phyloP scores from a whole-genome alignment of 2,113 vertebrate species.

The Halichoeres trimaculatus region DNA sequence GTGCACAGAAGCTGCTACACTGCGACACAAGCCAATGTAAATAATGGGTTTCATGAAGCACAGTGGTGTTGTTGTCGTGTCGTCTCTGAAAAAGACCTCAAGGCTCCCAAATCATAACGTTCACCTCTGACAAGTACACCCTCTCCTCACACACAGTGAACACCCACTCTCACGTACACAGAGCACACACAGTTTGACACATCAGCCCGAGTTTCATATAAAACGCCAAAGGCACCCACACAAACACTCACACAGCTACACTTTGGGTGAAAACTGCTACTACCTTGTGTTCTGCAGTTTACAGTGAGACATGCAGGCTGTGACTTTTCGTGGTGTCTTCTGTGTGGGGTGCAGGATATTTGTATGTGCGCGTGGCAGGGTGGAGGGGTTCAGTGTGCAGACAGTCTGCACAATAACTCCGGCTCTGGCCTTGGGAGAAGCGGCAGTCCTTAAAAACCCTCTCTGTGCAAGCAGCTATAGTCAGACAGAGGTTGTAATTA shows the following conservation, averaged over 20 bases:
- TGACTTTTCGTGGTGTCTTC: not conserved
- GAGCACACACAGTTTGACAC: conserved; percentile 1
- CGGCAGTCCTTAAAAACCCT: conserved; percentile 5
- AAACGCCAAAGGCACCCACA: not conserved
- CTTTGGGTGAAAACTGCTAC: conserved; percentile 7
- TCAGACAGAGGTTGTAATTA: conserved; percentile 54
- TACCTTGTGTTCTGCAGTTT: not conserved
- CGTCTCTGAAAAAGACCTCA: not conserved
- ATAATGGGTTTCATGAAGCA: not conserved
- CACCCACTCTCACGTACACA: not conserved
- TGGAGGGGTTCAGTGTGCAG: not conserved
- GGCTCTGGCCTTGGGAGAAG: not conserved
- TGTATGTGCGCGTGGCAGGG: not conserved
- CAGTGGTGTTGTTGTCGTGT: not conserved
- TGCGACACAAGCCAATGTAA: not conserved
- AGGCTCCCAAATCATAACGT: not conserved
- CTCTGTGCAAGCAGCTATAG: conserved; percentile 4
- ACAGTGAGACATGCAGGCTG: conserved; percentile 4
- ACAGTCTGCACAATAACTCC: not conserved
- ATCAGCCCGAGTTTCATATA: not conserved
- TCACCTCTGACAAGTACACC: not conserved
- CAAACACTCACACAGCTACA: not conserved
- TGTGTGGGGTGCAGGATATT: conserved; percentile 4
- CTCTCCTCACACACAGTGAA: not conserved
- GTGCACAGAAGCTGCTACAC: not conserved